Evolutionary conservation across 2,113 vertebrate species (phyloP).

Genomic region (Geococcyx californianus): DNA sequence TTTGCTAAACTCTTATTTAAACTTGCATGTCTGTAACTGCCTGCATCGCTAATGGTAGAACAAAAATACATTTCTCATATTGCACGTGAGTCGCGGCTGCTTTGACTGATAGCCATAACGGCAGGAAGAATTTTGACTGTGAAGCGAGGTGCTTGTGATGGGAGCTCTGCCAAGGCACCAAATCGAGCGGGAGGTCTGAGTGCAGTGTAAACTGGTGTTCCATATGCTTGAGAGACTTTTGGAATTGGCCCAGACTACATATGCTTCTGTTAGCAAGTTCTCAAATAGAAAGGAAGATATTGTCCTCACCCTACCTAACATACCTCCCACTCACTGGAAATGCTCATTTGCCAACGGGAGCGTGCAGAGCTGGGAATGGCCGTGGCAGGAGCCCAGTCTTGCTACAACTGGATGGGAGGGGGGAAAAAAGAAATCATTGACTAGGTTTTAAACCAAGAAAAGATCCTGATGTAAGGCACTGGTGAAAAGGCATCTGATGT

Average conservation of each 20-base stretch:
- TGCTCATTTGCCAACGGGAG: constrained; percentile 51
- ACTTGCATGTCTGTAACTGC: neutral
- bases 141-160: neutral
- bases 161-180: constrained; percentile 38
- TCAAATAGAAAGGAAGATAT: constrained; percentile 54
- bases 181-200: constrained; percentile 23
- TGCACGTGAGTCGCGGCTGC: neutral
- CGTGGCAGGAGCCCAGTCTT: neutral
- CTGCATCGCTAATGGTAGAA: neutral
- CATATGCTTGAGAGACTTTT: constrained; percentile 57
- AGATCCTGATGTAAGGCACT: neutral
- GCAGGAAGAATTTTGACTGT: constrained; percentile 3
- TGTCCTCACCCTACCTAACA: constrained; percentile 64
- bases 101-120: constrained; percentile 32
- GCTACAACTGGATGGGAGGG: neutral
- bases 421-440: neutral
- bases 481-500: neutral
- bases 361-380: neutral
- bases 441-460: neutral
- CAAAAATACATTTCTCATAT: neutral
- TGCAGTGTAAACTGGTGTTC: constrained; percentile 5
- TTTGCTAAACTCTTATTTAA: neutral
- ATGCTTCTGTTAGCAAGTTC: constrained; percentile 69
- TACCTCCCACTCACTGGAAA: constrained; percentile 62
- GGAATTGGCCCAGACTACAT: constrained; percentile 49